Base-by-base conservation (phyloP, 92 coral and sea anemone genomes). In the Micromussa lordhowensis region DNA sequence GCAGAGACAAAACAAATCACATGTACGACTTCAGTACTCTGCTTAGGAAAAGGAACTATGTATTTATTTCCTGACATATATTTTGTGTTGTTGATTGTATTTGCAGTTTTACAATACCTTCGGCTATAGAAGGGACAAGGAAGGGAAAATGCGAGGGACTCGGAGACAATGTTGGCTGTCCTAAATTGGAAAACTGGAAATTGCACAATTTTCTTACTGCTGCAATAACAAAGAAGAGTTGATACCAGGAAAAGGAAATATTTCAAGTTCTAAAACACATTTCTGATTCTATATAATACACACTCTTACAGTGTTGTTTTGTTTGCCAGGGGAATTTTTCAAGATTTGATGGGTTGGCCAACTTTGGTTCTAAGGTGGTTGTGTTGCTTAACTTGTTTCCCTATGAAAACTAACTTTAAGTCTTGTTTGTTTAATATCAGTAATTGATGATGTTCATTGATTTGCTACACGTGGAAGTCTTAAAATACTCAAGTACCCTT, bases 341-440 rank as follows among this genome's bases (percentile, higher is more conserved):
- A 72, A 72, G 77, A 72, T 72, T 17, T 26, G 19, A 29, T 2
- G 48, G 48, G 48, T 40, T 40, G 48, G 48, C 48, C 48, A 40
- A 40, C 48, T 40, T 40, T 5, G 48, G 48, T 40, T 40, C 48
- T 40, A 40, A 72, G 77, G 38, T 29, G 30, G 77, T 72, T 72
- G 77, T 72, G 51, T 34, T 72, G 77, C 48, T 40, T 40, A 40
- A 40, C 48, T 40, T 40, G 48, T 72, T 72, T 72, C 77, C 77
- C 32, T 72, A n/a, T 72, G 38, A 72, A 72, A 72, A 72, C 77
- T 5, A 72, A 17, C 35, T 72, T 72, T 14, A 72, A 40, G 77
- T 72, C 38, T 29, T 29, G 77, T 72, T 26, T 26, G 38, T 29
- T 3, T 72, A 26, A 12, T 29, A 72, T 72, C 77, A 72, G 77